Evolutionary conservation across 2,888 invertebrate species (phyloP).

Genomic region (Drosophila infuscata): DNA sequence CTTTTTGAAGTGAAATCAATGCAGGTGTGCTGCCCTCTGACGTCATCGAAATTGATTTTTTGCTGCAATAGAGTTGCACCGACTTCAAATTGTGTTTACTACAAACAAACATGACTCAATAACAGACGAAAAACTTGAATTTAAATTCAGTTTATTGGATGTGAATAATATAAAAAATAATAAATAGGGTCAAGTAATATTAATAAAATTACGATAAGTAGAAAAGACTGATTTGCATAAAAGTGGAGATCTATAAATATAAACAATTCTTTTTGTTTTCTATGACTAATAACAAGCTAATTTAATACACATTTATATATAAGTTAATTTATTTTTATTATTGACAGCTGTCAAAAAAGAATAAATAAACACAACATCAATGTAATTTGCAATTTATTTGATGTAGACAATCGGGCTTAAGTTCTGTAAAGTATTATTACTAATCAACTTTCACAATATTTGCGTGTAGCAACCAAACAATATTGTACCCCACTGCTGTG

Average conservation of each 20-base stretch:
- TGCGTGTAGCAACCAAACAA: not conserved
- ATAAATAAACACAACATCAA: not conserved
- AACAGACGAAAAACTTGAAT: not conserved
- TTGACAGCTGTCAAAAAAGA: not conserved
- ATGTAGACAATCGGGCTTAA: not conserved
- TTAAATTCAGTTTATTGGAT: not conserved
- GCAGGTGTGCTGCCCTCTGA: too few species aligned
- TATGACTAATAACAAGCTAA: too few species aligned
- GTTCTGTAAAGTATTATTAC: not conserved
- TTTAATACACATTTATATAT: too few species aligned
- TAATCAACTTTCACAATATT: not conserved
- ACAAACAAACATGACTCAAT: not conserved
- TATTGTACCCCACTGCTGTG: too few species aligned
- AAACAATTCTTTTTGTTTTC: too few species aligned
- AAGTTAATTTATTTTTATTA: not conserved
- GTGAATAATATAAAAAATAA: not conserved
- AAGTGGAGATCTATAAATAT: too few species aligned
- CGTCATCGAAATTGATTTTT: too few species aligned
- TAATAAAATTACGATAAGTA: too few species aligned
- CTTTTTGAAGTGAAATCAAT: too few species aligned
- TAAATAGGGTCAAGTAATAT: not conserved
- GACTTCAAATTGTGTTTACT: conserved; percentile 1
- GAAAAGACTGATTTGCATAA: too few species aligned
- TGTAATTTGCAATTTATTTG: not conserved
- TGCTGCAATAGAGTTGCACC: not conserved